phyloP scores from a whole-genome alignment of 2,797 vertebrate genomes.

The Myotis vivesi region DNA sequence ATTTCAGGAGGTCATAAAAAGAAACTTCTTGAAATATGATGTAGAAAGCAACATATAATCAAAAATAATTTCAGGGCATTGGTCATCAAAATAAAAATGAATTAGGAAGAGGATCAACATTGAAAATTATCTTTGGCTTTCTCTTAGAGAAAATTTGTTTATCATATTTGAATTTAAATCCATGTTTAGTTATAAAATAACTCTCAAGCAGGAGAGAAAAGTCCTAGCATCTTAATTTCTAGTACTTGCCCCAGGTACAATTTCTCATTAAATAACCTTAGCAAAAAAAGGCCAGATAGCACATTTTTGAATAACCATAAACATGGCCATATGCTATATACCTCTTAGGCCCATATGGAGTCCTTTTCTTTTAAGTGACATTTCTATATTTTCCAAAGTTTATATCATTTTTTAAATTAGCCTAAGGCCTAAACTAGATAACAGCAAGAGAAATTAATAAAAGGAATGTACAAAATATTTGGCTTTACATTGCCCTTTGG shows the following conservation, averaged over 20 bases:
- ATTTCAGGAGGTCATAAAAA: conserved; percentile 67
- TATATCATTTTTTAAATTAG: not conserved
- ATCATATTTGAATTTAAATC: conserved; percentile 10
- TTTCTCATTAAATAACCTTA: not conserved
- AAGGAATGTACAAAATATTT: not conserved
- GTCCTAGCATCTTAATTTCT: not conserved
- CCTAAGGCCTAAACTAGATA: not conserved
- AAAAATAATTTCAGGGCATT: conserved; percentile 63
- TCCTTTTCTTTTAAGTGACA: conserved; percentile 3
- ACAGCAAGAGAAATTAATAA: not conserved
- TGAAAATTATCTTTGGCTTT: conserved; percentile 22
- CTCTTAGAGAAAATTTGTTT: not conserved
- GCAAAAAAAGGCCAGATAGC: not conserved
- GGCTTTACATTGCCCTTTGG: not conserved
- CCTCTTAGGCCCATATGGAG: not conserved
- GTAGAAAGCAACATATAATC: conserved; percentile 44
- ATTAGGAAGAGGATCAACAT: conserved; percentile 9
- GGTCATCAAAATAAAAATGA: conserved; percentile 42
- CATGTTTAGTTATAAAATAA: conserved; percentile 24
- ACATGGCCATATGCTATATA: not conserved
- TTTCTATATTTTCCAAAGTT: not conserved
- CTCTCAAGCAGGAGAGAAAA: not conserved
- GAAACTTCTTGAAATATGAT: conserved; percentile 70
- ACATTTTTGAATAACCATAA: not conserved
- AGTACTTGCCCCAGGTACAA: not conserved